Base-by-base conservation (phyloP, 1,140 invertebrate species). In the Cotesia vestalis region DNA sequence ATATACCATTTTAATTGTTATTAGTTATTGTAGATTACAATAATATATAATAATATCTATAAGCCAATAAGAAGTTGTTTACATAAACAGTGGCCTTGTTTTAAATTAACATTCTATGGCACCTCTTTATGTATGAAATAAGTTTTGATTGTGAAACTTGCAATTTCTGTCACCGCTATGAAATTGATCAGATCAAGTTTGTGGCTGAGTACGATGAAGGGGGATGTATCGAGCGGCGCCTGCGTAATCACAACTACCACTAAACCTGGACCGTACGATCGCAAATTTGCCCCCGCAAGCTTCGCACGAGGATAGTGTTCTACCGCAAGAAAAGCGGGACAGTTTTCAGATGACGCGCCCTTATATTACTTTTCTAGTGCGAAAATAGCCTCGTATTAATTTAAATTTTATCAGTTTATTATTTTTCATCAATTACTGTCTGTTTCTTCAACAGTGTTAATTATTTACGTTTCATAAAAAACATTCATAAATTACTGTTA, bases 161-260 rank as follows among this genome's bases (percentile, higher is more conserved):
- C 5, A 40, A 20, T 38, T 46, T 51, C 38, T 46, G 6, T 55
- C 35, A 34, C 34, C 34, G 62, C 6, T n/a, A 9, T 64, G 35
- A 64, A 40, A 38, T 12, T 51, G 61, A 53, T 46, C 40, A 46
- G 40, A 46, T 46, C 40, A 46, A 46, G 72, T 51, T 36, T 8
- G 61, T 71, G 69, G 40, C 27, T 11, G 66, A 55, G 63, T 8
- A 71, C 51, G 73, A 55, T 46, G 62, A 55, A 46, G 67, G 68
- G 61, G 63, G 52, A 73, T 78, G 80, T 85, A 85, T 85, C 81
- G 83, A 85, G 83, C 84, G 83, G 81, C 82, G 82, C 75, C 63
- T 84, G 83, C 84, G 83, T 79, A 52, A n/a, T 62, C n/a, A 5
- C 36, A 68, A 66, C 12, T 46, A 27, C 12, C n/a, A 61, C 8